A percentile compares a stretch with the other conserved stretches of the same genome.
phyloP scores from a whole-genome alignment of 1,140 invertebrate genomes.

The Dysdera silvatica region DNA sequence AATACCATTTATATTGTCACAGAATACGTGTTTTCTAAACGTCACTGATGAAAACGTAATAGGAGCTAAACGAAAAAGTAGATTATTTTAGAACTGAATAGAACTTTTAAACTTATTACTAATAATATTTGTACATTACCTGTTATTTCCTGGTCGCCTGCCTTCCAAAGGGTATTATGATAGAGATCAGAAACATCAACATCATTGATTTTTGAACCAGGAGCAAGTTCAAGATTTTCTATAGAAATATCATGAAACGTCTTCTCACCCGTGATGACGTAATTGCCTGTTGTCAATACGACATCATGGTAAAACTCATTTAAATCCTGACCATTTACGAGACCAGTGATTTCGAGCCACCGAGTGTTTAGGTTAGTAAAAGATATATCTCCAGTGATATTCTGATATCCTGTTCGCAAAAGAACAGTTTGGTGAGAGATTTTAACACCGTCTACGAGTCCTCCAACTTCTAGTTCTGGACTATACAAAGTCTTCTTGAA shows the following conservation, averaged over 20 bases:
- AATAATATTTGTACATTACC: constrained; percentile 2
- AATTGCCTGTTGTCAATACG: not conserved
- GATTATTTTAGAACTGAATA: not conserved
- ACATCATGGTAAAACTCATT: constrained; percentile 19
- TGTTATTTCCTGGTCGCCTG: constrained; percentile 16
- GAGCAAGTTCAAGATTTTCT: not conserved
- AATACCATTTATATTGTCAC: constrained; percentile 18
- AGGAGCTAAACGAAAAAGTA: constrained; percentile 9
- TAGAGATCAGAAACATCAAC: constrained; percentile 28
- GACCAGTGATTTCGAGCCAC: not conserved
- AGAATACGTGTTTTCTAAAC: not conserved
- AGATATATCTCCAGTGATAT: constrained; percentile 7
- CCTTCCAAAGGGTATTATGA: constrained; percentile 18
- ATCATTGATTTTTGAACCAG: constrained; percentile 8
- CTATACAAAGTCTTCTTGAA: not conserved
- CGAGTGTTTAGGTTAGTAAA: not conserved
- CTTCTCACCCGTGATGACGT: constrained; percentile 21
- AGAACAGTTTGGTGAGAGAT: constrained; percentile 11
- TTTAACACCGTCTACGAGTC: constrained; percentile 20
- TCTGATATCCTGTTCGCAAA: constrained; percentile 17
- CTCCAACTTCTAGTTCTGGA: constrained; percentile 7
- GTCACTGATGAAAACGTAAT: constrained; percentile 12
- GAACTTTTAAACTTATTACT: not conserved
- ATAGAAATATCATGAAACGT: constrained; percentile 10
- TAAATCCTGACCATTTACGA: constrained; percentile 20